A percentile compares a stretch with the other conserved stretches of the same genome.
Evolutionary conservation across 2,888 invertebrate species (phyloP).

Genomic region (Thereva unica): DNA sequence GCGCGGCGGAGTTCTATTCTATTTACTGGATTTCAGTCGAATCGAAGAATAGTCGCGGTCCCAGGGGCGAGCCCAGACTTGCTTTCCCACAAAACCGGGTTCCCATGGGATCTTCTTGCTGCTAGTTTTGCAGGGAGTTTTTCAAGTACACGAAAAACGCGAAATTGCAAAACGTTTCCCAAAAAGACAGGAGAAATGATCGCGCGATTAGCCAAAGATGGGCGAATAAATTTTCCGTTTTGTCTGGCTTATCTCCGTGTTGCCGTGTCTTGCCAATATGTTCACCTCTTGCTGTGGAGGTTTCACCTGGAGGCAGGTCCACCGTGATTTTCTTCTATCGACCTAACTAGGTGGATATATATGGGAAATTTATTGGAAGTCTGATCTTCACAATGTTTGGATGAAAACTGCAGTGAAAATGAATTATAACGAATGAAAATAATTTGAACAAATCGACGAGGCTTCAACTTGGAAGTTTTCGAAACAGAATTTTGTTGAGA

Average conservation of each 20-base stretch:
- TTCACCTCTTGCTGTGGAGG: conserved; percentile 20
- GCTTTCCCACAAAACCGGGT: conserved; percentile 35
- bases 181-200: conserved; percentile 34
- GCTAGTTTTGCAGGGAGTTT: conserved; percentile 29
- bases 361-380: conserved; percentile 28
- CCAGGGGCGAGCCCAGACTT: conserved; percentile 6
- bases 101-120: conserved; percentile 35
- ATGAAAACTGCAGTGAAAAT: too few species aligned
- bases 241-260: conserved; percentile 26
- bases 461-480: too few species aligned
- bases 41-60: background rate
- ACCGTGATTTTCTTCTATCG: background rate
- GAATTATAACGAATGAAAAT: too few species aligned
- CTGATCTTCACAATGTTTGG: background rate
- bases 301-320: conserved; percentile 3
- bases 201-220: conserved; percentile 35
- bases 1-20: conserved; percentile 1
- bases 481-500: too few species aligned
- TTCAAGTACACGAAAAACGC: conserved; percentile 29
- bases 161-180: conserved; percentile 22
- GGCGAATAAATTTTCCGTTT: conserved; percentile 35
- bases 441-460: too few species aligned
- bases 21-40: background rate
- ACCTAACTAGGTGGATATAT: conserved; percentile 12
- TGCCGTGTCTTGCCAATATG: conserved; percentile 19